phyloP scores from a whole-genome alignment of 2,797 vertebrate genomes.

The Coendou prehensilis region DNA sequence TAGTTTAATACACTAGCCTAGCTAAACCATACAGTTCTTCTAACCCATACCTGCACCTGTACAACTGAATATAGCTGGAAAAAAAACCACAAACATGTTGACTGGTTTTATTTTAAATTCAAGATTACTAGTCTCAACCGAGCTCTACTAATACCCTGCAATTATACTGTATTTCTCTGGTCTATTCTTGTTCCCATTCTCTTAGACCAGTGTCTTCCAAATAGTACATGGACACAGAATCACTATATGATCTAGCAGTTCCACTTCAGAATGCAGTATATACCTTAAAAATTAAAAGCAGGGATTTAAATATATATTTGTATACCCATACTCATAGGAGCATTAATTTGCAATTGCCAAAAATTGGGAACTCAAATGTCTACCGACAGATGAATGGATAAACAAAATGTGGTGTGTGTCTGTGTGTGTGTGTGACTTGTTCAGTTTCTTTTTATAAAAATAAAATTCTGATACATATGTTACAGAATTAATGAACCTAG shows the following conservation, averaged over 20 bases:
- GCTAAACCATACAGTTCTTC: not conserved
- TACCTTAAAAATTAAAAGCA: slow-evolving; percentile 51
- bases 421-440: not conserved
- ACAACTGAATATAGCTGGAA: not conserved
- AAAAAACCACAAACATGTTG: not conserved
- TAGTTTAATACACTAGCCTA: not conserved
- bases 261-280: not conserved
- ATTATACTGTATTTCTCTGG: not conserved
- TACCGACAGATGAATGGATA: not conserved
- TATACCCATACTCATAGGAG: not conserved
- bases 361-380: not conserved
- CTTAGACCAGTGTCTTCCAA: slow-evolving; percentile 2
- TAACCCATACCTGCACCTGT: not conserved
- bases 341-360: not conserved
- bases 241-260: not conserved
- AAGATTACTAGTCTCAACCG: not conserved
- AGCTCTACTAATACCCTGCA: not conserved
- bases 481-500: not conserved
- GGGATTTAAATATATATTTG: not conserved
- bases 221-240: not conserved
- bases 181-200: slow-evolving; percentile 35
- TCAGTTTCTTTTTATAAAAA: not conserved
- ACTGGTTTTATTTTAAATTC: slow-evolving; percentile 61
- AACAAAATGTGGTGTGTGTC: not conserved
- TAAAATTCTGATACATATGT: not conserved